A percentile compares a stretch with the other conserved stretches of the same genome.
These are phyloP conservation scores for Hyposmocoma kahamanoa DNA, from an alignment of 1,140 invertebrate genomes.

Conservation along the genomic window DNA sequence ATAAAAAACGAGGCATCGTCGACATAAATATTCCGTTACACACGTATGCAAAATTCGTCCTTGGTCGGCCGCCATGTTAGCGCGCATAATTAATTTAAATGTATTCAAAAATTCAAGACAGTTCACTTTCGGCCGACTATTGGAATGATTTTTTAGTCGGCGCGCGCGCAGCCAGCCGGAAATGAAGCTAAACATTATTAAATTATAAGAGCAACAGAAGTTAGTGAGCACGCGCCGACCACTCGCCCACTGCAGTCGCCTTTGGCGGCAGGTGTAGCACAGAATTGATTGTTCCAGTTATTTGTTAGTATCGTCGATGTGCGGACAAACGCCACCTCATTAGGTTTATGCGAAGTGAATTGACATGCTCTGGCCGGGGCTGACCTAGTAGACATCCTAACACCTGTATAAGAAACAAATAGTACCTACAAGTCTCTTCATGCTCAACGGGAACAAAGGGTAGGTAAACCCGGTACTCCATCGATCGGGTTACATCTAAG, in stretches of 20 bases:
- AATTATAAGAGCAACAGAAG: constrained; percentile 8
- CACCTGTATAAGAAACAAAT: too few species aligned
- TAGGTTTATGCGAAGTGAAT: too few species aligned
- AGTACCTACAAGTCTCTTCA: too few species aligned
- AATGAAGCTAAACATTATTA: constrained; percentile 32
- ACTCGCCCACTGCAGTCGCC: background rate
- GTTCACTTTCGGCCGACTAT: constrained; percentile 38
- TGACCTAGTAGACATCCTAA: too few species aligned
- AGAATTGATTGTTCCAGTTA: background rate
- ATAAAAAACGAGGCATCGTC: background rate
- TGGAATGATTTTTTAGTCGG: constrained; percentile 48
- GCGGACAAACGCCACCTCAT: too few species aligned
- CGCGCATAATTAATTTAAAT: constrained; percentile 53
- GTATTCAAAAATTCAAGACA: constrained; percentile 36
- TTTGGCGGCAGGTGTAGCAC: background rate
- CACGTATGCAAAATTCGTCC: constrained; percentile 56
- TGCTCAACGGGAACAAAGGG: too few species aligned
- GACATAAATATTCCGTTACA: constrained; percentile 27
- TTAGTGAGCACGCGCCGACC: constrained; percentile 12
- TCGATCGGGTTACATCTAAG: too few species aligned
- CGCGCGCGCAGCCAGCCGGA: constrained; percentile 37
- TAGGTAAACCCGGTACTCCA: too few species aligned
- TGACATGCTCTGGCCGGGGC: too few species aligned
- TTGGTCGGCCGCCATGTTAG: constrained; percentile 39
- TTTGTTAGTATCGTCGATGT: too few species aligned